phyloP scores from a whole-genome alignment of 1,140 invertebrate species.

The Drosophila ambigua region DNA sequence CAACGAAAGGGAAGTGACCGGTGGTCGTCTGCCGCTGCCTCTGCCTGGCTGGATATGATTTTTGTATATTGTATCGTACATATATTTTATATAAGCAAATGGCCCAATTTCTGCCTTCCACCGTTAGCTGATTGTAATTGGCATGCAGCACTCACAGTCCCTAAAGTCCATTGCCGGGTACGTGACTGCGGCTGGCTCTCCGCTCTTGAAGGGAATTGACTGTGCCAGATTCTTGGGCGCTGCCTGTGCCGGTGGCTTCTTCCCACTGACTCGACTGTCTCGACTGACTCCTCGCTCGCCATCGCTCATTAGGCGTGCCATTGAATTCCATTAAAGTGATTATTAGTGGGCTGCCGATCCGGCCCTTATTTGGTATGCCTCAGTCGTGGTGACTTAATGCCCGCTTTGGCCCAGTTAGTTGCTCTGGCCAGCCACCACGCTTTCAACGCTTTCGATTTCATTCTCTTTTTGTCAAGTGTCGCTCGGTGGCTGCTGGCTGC shows the following conservation, averaged over 20 bases:
- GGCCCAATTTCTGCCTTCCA: constrained; percentile 57
- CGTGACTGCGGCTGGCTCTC: constrained; percentile 48
- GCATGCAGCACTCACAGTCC: constrained; percentile 47
- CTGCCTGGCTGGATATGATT: constrained; percentile 62
- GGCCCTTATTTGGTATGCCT: constrained; percentile 72
- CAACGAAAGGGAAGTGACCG: constrained; percentile 79
- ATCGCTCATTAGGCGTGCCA: constrained; percentile 45
- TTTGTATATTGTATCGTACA: constrained; percentile 35
- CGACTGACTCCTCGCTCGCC: constrained; percentile 11
- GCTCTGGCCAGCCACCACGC: constrained; percentile 31
- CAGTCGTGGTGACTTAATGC: constrained; percentile 65
- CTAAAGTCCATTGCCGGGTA: constrained; percentile 9
- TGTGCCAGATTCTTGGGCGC: constrained; percentile 71
- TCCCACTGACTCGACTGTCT: not conserved
- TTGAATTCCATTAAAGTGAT: constrained; percentile 48
- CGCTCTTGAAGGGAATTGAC: constrained; percentile 40
- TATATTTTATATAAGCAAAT: constrained; percentile 77
- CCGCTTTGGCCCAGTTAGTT: constrained; percentile 71
- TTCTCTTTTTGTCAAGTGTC: constrained; percentile 54
- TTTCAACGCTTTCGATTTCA: constrained; percentile 80
- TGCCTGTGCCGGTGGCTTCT: constrained; percentile 5
- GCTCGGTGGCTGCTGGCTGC: not conserved
- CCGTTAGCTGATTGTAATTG: constrained; percentile 71
- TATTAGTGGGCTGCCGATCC: constrained; percentile 30
- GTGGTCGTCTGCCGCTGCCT: not conserved